Conservation (phyloP, 2,888 invertebrate genomes). For the Dioctria linearis region DNA sequence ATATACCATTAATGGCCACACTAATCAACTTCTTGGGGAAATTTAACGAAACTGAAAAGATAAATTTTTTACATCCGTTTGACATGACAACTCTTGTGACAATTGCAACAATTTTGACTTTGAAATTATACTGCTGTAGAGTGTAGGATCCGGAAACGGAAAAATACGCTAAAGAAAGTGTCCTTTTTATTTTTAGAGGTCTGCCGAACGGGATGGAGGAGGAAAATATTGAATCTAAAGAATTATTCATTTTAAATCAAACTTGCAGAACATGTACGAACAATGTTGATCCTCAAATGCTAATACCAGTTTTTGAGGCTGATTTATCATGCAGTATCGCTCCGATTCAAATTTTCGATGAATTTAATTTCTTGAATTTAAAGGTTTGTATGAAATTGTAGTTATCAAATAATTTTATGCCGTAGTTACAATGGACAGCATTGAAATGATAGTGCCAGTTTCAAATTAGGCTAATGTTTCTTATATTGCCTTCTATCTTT, state of each 20-base stretch:
- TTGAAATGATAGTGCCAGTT: neutral
- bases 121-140: too few species aligned
- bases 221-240: neutral
- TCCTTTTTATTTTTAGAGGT: too few species aligned
- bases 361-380: constrained; percentile 34
- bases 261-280: constrained; percentile 47
- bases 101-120: too few species aligned
- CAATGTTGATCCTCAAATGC: neutral
- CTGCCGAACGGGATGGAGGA: neutral
- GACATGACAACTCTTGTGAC: too few species aligned
- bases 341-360: constrained; percentile 20
- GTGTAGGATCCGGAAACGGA: neutral
- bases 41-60: too few species aligned
- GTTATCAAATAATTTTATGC: neutral
- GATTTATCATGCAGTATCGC: neutral
- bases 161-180: neutral
- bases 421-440: neutral
- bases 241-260: constrained; percentile 3
- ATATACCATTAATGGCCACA: too few species aligned
- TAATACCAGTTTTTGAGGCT: constrained; percentile 11
- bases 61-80: too few species aligned
- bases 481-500: too few species aligned
- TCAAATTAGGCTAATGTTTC: neutral
- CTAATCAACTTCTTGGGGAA: too few species aligned
- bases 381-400: neutral